Evolutionary conservation across 2,888 invertebrate genomes (phyloP), one percentile per base, ranked within the genome.

Genomic region (Drosophila paramelanica): DNA sequence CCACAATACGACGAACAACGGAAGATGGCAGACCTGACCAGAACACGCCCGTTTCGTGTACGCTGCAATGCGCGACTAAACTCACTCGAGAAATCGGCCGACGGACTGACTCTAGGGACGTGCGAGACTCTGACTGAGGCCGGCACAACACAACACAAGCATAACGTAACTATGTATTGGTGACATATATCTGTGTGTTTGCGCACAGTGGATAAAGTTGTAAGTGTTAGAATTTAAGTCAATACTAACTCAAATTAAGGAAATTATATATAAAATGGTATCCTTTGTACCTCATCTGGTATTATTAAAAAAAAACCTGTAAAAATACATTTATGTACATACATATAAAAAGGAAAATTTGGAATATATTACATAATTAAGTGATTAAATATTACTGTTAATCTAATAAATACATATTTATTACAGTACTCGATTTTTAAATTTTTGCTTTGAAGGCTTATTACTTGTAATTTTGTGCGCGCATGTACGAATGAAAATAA

Each of bases 61-160:
- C 64, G 75, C 66, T 74, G 61, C 79, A 79, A 64, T 67, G 56
- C 68, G 78, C 81, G 81, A 79, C 78, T 79, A 50, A 73, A 78
- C 55, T 56, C 50, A 81, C 78, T 71, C 62, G 62, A 73, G 77
- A 79, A 67, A 79, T 67, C 80, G 67, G 42, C 42, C 58, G 81
- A 57, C 52, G 74, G 64, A 64, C 50, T 70, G 59, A 79, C 56
- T 61, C 62, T 76, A 60, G 60, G 55, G 53, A 58, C 75, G 62
- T 59, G 43, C 53, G 58, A 59, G 75, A 43, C 50, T 51, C 67
- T 53, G 52, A 36, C 70, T 45, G 57, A 38, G 56, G 58, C 67
- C 78, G 53, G 57, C 79, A 53, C 17, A 66, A 50, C 49, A 73
- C 17, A 66, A 53, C 49, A 71, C 71, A 73, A 42, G 27, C 25